These are phyloP conservation scores for Actenoides hombroni DNA, from an alignment of 2,113 vertebrate species.

Conservation along the genomic window DNA sequence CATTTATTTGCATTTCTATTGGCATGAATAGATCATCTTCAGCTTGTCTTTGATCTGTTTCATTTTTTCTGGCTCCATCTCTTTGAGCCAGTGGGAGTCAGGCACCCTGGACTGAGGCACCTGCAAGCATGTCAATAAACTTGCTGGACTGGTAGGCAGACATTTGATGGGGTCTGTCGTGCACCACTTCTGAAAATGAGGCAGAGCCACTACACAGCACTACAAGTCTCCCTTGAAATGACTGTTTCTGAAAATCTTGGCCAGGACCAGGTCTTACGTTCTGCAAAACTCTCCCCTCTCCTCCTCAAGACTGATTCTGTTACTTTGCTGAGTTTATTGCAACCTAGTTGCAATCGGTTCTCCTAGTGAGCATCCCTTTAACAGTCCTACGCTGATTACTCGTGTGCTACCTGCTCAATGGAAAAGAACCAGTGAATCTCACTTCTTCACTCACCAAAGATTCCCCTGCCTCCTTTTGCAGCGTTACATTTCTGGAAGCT, in stretches of 20 bases:
- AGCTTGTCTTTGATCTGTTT: not conserved
- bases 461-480: not conserved
- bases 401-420: not conserved
- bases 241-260: not conserved
- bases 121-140: fast-evolving
- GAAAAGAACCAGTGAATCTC: not conserved
- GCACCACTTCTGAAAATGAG: fast-evolving
- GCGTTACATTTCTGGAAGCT: not conserved
- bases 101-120: not conserved
- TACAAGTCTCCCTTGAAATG: not conserved
- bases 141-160: not conserved
- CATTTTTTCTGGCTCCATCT: not conserved
- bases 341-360: not conserved
- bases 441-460: not conserved
- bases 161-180: not conserved
- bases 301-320: not conserved
- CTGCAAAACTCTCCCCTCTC: not conserved
- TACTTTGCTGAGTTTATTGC: not conserved
- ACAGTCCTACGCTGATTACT: not conserved
- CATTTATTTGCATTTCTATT: not conserved
- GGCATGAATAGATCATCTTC: not conserved
- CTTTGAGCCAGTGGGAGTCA: not conserved
- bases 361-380: not conserved
- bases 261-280: not conserved
- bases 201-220: not conserved